These are phyloP conservation scores for Oncopodura yosiiana DNA, from an alignment of 1,140 invertebrate genomes.

Conservation along the genomic window DNA sequence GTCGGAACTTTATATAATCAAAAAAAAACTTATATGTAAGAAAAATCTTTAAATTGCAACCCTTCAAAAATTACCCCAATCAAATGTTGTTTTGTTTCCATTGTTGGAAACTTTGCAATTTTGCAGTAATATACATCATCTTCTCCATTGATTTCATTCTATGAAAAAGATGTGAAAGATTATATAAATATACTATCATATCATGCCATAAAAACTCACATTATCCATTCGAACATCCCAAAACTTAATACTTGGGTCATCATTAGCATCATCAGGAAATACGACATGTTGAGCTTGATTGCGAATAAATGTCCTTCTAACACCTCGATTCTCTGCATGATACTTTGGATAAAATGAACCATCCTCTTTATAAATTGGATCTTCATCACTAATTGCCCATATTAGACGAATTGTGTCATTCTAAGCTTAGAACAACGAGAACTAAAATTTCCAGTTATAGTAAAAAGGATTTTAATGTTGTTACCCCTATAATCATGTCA, in stretches of 20 bases:
- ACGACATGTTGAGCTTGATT: background rate
- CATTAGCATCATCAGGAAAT: constrained; percentile 17
- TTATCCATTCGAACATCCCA: constrained; percentile 27
- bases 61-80: constrained; percentile 49
- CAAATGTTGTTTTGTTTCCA: constrained; percentile 65
- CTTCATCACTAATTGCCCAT: constrained; percentile 59
- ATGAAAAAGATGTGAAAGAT: background rate
- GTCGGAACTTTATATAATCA: constrained; percentile 63
- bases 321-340: constrained; percentile 52
- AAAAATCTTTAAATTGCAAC: background rate
- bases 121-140: constrained; percentile 65
- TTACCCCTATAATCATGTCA: constrained; percentile 48
- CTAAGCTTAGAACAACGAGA: constrained; percentile 43
- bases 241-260: constrained; percentile 4
- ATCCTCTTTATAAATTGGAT: constrained; percentile 47
- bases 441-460: background rate
- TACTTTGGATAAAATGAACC: constrained; percentile 37
- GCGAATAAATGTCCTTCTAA: constrained; percentile 51
- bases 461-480: background rate
- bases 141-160: constrained; percentile 13
- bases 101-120: constrained; percentile 61
- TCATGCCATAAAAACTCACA: constrained; percentile 6
- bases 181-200: background rate
- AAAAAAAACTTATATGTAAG: constrained; percentile 24
- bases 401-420: constrained; percentile 63